Evolutionary conservation across 2,113 vertebrate species (phyloP).

Genomic region (Callipepla californica): DNA sequence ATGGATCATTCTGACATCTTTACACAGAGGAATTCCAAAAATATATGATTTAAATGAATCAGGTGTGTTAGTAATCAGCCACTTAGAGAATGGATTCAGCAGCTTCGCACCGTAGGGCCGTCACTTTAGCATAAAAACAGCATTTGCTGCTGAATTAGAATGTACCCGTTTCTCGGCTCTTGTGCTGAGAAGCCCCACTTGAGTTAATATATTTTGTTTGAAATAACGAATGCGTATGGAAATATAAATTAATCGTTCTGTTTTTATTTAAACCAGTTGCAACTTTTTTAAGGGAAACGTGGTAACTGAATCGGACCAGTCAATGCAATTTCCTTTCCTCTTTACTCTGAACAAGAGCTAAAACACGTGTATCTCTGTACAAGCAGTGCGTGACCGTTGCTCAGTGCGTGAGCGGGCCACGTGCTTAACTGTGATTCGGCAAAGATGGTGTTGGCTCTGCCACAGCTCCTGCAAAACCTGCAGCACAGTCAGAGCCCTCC

Average conservation of each 20-base stretch:
- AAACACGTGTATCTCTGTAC: not conserved
- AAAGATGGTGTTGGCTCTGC: not conserved
- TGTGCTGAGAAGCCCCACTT: not conserved
- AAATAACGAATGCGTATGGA: not conserved
- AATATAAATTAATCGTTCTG: not conserved
- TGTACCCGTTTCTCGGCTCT: not conserved
- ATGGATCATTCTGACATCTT: not conserved
- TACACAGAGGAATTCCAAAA: constrained; percentile 11
- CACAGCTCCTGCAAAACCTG: not conserved
- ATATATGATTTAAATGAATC: not conserved
- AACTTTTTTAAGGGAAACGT: not conserved
- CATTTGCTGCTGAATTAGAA: constrained; percentile 47
- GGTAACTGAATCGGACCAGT: not conserved
- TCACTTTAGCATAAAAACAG: not conserved
- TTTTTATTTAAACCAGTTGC: not conserved
- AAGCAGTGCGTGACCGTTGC: not conserved
- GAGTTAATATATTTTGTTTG: not conserved
- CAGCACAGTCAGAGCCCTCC: not conserved
- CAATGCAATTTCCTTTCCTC: not conserved
- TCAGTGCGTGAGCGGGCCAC: not conserved
- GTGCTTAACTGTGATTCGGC: constrained; percentile 20
- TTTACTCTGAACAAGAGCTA: not conserved
- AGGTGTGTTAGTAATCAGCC: not conserved
- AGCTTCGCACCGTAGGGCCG: not conserved
- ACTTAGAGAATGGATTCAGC: not conserved